Conservation (phyloP, 2,113 vertebrate genomes). For the Sinocyclocheilus anophthalmus region DNA sequence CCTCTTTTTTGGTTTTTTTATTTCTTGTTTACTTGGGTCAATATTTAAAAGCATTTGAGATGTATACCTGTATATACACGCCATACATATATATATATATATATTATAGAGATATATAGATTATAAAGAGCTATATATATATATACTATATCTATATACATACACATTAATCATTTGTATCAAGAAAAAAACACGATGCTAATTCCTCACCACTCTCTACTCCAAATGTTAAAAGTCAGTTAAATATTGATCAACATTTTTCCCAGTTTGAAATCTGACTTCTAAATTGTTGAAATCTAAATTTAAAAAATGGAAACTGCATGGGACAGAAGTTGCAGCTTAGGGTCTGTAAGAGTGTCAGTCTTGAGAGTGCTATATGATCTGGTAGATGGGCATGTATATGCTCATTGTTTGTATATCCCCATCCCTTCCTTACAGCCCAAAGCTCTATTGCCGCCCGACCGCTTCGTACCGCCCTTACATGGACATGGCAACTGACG, state of each 20-base stretch:
- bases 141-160: not conserved
- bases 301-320: slow-evolving; percentile 75
- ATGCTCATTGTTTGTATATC: slow-evolving; percentile 99
- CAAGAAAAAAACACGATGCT: not conserved
- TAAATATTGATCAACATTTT: not conserved
- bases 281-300: slow-evolving; percentile 17
- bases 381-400: slow-evolving; percentile 97
- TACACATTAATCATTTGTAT: not conserved
- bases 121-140: no score
- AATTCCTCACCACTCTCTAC: slow-evolving; percentile 26
- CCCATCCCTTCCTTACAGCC: slow-evolving; percentile 99
- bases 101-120: no score
- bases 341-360: slow-evolving; percentile 98
- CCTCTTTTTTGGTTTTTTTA: no score
- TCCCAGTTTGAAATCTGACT: not conserved
- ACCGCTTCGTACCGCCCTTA: slow-evolving; percentile 96
- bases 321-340: slow-evolving; percentile 98
- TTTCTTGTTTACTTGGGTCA: slow-evolving; percentile 1
- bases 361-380: slow-evolving; percentile 96
- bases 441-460: slow-evolving; percentile 99
- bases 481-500: slow-evolving; percentile 99
- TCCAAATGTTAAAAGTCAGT: not conserved
- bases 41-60: not conserved
- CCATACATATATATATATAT: no score
- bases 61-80: not conserved